Evolutionary conservation across 2,888 invertebrate species (phyloP), one percentile per base, ranked within the genome.

Genomic region (Drosophila neutralis): DNA sequence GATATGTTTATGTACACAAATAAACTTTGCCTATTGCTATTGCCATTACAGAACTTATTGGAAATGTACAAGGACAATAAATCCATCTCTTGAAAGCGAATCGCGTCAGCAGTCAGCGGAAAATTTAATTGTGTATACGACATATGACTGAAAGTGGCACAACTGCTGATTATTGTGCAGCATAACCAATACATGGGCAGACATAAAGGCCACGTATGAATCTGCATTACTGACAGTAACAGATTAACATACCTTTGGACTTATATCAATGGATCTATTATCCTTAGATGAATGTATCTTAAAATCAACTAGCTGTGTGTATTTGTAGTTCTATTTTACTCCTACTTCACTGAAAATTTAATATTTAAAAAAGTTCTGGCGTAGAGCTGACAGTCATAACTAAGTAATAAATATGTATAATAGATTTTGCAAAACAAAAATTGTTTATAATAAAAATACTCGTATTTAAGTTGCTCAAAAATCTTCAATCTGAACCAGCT

Each of bases 81-180:
- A 45, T 45, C 33, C 69, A 63, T 52, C 24, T 24, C 13, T 68
- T 38, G 61, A 52, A 75, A 75, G 57, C 71, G 45, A 78, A 71
- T 67, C 65, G 42, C 53, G 74, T 40, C 73, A 56, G 36, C 52
- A 38, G 29, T 42, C 27, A 27, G 27, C 27, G 27, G 4, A 21
- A 45, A 49, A 68, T 75, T 71, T 78, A 78, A 78, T 78, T 40
- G 10, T 11, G 1, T n/a, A 21, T 10, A 10, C 75, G 71, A 53
- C 65, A 61, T 51, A 49, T 59, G 69, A 54, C 45, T 54, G 35
- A 45, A 27, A 40, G 38, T 54, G 29, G 38, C n/a, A 38, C 35
- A 21, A 35, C 33, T 15, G 54, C 29, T 33, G 15, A 11, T 3
- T 21, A 0, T 31, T 21, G 31, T 21, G 3, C 15, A n/a, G 24